phyloP scores from a whole-genome alignment of 2,113 vertebrate species.

The Ellobius talpinus region DNA sequence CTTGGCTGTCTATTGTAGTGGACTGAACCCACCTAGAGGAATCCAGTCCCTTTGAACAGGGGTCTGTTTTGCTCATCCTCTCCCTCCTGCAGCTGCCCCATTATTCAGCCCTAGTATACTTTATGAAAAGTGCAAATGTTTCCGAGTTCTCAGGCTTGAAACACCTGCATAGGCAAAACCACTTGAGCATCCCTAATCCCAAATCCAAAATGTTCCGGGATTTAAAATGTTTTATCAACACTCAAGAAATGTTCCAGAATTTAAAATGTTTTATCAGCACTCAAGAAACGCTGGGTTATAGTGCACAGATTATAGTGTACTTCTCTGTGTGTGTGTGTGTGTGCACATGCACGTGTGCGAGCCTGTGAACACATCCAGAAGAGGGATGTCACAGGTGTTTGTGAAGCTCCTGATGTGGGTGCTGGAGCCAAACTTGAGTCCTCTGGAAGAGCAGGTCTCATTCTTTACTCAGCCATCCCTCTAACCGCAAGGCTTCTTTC shows the following conservation, averaged over 20 bases:
- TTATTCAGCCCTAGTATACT: background rate
- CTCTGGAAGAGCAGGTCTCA: background rate
- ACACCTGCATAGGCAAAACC: background rate
- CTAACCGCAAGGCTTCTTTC: background rate
- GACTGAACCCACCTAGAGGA: background rate
- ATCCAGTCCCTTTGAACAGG: background rate
- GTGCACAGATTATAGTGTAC: too few relatives aligned
- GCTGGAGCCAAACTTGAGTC: background rate
- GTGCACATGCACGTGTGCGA: background rate
- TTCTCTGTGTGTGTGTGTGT: background rate
- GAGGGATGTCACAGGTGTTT: background rate
- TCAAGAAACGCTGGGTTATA: background rate
- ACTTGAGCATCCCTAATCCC: background rate
- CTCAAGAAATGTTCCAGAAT: background rate
- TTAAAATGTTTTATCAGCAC: too few relatives aligned
- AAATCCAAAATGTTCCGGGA: background rate
- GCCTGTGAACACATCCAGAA: background rate
- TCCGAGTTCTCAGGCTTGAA: background rate
- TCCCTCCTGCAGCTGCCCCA: background rate
- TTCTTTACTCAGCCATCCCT: background rate
- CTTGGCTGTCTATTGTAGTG: background rate
- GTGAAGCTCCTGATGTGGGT: background rate
- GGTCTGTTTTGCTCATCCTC: background rate
- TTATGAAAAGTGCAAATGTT: background rate
- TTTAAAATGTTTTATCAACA: too few relatives aligned